Evolutionary conservation across 2,888 invertebrate species (phyloP).

Genomic region (Drosophila buzzatii): DNA sequence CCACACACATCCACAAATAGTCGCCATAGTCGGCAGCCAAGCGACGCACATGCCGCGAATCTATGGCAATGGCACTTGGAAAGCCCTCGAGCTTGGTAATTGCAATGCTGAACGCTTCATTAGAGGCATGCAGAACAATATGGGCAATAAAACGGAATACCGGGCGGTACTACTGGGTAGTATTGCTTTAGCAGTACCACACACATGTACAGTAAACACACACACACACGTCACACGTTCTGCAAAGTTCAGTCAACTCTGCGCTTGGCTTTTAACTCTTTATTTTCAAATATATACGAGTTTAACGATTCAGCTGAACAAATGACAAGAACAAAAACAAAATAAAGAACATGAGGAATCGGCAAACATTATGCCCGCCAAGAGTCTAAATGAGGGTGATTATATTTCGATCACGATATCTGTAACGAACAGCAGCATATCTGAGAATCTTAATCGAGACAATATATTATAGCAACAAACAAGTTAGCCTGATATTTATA

Average conservation of each 20-base stretch:
- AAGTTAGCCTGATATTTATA: neutral
- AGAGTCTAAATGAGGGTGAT: conserved; percentile 2
- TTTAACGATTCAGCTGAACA: conserved; percentile 52
- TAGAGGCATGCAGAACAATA: conserved; percentile 71
- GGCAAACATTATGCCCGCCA: conserved; percentile 34
- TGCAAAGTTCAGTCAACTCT: conserved; percentile 67
- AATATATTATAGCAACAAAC: conserved; percentile 1
- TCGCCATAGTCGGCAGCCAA: conserved; percentile 15
- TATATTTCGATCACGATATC: conserved; percentile 2
- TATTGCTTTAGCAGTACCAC: conserved; percentile 9
- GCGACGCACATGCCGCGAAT: conserved; percentile 14
- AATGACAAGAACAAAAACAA: conserved; percentile 46
- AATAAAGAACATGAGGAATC: conserved; percentile 25
- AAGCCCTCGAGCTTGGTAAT: conserved; percentile 34
- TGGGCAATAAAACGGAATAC: conserved; percentile 46
- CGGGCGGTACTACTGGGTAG: conserved; percentile 15
- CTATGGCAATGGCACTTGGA: conserved; percentile 45
- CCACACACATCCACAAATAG: neutral
- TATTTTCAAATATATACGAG: conserved; percentile 35
- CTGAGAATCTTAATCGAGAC: neutral
- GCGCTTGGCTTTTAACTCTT: conserved; percentile 32
- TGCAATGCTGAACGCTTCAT: conserved; percentile 68
- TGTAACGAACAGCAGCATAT: conserved; percentile 1
- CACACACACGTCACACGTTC: conserved; percentile 52
- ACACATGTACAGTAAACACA: neutral